Conservation (phyloP, 2,888 invertebrate genomes). For the Ashinkailepas kermadecensis region DNA sequence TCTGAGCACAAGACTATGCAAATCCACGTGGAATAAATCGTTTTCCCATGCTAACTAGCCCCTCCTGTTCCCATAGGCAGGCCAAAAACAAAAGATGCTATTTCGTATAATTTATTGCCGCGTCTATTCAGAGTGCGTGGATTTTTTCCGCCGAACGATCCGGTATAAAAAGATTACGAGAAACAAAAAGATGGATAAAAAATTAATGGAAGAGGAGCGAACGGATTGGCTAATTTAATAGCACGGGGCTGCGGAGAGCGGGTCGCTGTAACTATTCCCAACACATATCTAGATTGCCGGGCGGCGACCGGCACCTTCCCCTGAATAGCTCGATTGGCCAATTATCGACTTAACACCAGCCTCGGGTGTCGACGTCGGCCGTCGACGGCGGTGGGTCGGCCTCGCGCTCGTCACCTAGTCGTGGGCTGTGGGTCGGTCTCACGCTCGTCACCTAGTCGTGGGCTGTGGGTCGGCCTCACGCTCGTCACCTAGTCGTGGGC, state of each 20-base stretch:
- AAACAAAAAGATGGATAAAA: conserved; percentile 19
- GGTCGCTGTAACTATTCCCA: not conserved
- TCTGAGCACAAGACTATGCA: conserved; percentile 13
- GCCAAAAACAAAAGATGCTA: conserved; percentile 16
- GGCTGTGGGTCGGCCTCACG: too few relatives aligned
- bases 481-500: too few relatives aligned
- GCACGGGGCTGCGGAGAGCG: not conserved
- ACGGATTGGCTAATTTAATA: conserved; percentile 7
- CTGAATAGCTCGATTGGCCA: not conserved
- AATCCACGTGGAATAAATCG: not conserved
- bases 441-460: too few relatives aligned
- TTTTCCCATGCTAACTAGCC: conserved; percentile 3
- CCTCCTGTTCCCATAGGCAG: conserved; percentile 17
- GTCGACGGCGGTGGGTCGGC: not conserved
- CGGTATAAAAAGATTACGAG: conserved; percentile 2
- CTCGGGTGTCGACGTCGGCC: not conserved
- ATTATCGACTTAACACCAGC: not conserved
- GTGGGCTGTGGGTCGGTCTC: too few relatives aligned
- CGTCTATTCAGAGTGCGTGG: not conserved
- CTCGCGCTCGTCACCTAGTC: too few relatives aligned
- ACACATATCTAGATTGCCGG: not conserved
- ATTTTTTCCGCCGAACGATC: not conserved
- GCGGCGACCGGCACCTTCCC: not conserved
- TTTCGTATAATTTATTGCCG: conserved; percentile 5
- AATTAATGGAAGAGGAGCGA: conserved; percentile 17